These are phyloP conservation scores for Drosophila crucigera DNA, from an alignment of 2,888 invertebrate species.

Conservation along the genomic window DNA sequence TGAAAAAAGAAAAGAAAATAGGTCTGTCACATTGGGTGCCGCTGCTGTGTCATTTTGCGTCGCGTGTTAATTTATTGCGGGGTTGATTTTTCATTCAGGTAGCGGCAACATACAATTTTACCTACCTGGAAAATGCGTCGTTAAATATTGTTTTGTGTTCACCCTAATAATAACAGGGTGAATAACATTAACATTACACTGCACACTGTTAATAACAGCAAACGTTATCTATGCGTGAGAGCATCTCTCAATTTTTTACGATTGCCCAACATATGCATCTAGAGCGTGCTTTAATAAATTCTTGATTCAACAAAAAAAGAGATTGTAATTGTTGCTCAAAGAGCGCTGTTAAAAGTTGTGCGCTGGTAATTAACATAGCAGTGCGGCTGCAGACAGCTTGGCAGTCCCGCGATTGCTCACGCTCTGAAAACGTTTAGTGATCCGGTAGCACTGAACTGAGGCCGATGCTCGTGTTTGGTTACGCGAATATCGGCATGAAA, in stretches of 20 bases:
- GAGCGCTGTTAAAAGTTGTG: constrained; percentile 28
- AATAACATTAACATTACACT: constrained; percentile 22
- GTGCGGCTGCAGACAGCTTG: constrained; percentile 26
- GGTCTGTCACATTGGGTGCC: constrained; percentile 50
- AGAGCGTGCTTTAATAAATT: not conserved
- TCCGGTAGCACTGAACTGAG: constrained; percentile 58
- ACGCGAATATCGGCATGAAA: constrained; percentile 67
- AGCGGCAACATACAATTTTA: constrained; percentile 46
- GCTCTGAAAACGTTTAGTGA: constrained; percentile 17
- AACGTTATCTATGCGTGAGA: constrained; percentile 6
- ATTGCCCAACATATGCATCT: not conserved
- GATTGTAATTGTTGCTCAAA: constrained; percentile 14
- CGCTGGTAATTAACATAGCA: constrained; percentile 29
- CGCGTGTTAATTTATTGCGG: constrained; percentile 70
- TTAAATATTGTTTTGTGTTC: constrained; percentile 33
- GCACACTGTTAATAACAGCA: constrained; percentile 24
- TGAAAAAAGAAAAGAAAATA: constrained; percentile 42
- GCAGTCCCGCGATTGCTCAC: constrained; percentile 38
- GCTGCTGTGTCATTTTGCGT: constrained; percentile 56
- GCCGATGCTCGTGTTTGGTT: constrained; percentile 54
- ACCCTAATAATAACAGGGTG: constrained; percentile 45
- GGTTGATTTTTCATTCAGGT: constrained; percentile 72
- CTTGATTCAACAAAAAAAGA: not conserved
- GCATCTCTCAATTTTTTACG: not conserved
- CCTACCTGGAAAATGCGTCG: constrained; percentile 65